These are phyloP conservation scores for Sinocyclocheilus grahami DNA, from an alignment of 2,113 vertebrate species.

Conservation along the genomic window DNA sequence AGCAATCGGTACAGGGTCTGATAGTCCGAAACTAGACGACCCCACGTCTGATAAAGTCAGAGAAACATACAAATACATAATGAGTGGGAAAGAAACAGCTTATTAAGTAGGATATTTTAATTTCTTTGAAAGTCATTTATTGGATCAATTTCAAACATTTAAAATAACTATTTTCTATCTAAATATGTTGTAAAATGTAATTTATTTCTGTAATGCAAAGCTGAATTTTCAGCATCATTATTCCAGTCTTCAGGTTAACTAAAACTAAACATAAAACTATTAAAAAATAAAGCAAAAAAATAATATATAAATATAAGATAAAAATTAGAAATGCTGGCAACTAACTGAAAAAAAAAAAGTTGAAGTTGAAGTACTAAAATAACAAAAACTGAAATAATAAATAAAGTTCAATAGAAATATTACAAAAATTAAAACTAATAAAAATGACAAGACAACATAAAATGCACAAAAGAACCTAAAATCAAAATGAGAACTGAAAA, in stretches of 20 bases:
- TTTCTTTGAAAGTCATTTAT: neutral
- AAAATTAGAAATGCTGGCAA: too few relatives aligned
- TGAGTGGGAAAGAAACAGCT: neutral
- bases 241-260: too few relatives aligned
- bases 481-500: neutral
- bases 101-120: too few relatives aligned
- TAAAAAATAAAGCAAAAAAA: too few relatives aligned
- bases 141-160: too few relatives aligned
- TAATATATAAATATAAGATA: too few relatives aligned
- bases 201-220: neutral
- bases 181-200: too few relatives aligned
- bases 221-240: neutral
- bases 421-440: neutral
- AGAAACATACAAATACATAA: neutral
- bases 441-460: neutral
- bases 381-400: neutral
- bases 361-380: neutral
- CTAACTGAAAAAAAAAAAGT: too few relatives aligned
- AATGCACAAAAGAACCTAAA: neutral
- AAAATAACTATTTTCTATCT: too few relatives aligned
- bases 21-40: slow-evolving; percentile 80
- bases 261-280: too few relatives aligned
- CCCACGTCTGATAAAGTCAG: slow-evolving; percentile 76
- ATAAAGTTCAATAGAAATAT: neutral
- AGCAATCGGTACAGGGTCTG: slow-evolving; percentile 79